Conservation (phyloP, 1,140 invertebrate genomes). For the Cotesia vestalis region DNA sequence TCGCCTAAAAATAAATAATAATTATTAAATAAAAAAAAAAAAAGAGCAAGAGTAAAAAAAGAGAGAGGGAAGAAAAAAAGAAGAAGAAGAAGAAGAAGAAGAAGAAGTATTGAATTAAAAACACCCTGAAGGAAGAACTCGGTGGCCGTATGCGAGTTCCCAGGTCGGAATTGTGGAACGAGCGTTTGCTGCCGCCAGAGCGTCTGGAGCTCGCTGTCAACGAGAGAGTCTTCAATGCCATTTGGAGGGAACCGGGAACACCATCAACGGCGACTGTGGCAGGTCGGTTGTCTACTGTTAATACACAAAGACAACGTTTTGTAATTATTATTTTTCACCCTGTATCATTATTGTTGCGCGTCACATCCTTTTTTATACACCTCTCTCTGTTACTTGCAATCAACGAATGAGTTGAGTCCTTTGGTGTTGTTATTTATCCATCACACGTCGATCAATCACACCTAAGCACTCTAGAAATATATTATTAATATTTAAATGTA, state of each 20-base stretch:
- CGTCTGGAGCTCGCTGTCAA: constrained; percentile 38
- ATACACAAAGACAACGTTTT: constrained; percentile 24
- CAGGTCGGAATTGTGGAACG: constrained; percentile 50
- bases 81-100: background rate
- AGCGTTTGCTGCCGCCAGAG: constrained; percentile 51
- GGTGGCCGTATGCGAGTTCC: constrained; percentile 57
- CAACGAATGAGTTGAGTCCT: background rate
- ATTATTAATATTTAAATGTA: too few relatives aligned
- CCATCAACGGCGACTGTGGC: constrained; percentile 45
- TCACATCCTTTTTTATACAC: constrained; percentile 2
- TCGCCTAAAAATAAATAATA: too few relatives aligned
- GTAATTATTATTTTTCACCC: constrained; percentile 7
- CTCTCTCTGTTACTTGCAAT: background rate
- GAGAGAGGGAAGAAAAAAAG: background rate
- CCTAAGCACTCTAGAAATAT: too few relatives aligned
- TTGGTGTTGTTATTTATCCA: background rate
- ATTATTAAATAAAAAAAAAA: background rate
- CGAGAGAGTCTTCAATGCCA: constrained; percentile 31
- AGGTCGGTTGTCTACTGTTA: constrained; percentile 49
- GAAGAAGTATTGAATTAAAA: constrained; percentile 14
- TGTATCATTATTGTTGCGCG: background rate
- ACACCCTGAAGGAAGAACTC: constrained; percentile 5
- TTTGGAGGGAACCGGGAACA: constrained; percentile 42
- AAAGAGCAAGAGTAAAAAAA: background rate
- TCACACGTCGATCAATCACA: background rate